Evolutionary conservation across 2,113 vertebrate genomes (phyloP).

Genomic region (Tamias sibiricus): DNA sequence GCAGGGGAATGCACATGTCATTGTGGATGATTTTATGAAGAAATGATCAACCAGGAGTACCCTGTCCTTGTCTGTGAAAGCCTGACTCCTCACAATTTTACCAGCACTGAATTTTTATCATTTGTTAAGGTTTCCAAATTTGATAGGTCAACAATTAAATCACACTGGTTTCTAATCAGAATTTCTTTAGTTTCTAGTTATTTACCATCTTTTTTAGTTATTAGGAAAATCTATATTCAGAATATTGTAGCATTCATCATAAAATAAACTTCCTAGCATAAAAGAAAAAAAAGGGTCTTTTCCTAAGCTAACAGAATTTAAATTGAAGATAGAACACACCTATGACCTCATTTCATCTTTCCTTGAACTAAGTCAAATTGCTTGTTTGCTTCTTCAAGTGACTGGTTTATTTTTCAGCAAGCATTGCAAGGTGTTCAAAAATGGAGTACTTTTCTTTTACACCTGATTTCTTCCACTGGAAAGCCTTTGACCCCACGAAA

Average conservation of each 20-base stretch:
- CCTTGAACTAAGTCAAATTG: constrained; percentile 48
- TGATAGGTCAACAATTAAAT: not conserved
- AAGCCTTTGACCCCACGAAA: constrained; percentile 66
- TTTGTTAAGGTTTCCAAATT: constrained; percentile 17
- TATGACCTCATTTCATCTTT: constrained; percentile 31
- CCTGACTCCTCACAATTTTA: not conserved
- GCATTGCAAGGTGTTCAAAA: constrained; percentile 52
- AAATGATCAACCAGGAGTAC: not conserved
- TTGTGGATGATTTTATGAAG: not conserved
- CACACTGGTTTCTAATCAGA: not conserved
- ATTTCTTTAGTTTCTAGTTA: constrained; percentile 1
- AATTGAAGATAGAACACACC: constrained; percentile 14
- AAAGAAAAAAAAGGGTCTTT: not conserved
- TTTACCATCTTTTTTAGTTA: not conserved
- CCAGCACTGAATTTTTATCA: not conserved
- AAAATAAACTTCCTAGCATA: not conserved
- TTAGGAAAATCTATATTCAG: constrained; percentile 13
- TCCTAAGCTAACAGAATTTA: constrained; percentile 8
- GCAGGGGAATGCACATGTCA: not conserved
- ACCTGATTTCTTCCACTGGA: constrained; percentile 64
- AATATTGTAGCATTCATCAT: not conserved
- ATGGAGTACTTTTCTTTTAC: constrained; percentile 51
- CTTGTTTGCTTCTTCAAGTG: constrained; percentile 50
- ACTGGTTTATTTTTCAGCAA: constrained; percentile 49
- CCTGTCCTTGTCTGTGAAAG: not conserved